These are phyloP conservation scores for Leucozona laternaria DNA, from an alignment of 2,888 invertebrate genomes.

Conservation along the genomic window DNA sequence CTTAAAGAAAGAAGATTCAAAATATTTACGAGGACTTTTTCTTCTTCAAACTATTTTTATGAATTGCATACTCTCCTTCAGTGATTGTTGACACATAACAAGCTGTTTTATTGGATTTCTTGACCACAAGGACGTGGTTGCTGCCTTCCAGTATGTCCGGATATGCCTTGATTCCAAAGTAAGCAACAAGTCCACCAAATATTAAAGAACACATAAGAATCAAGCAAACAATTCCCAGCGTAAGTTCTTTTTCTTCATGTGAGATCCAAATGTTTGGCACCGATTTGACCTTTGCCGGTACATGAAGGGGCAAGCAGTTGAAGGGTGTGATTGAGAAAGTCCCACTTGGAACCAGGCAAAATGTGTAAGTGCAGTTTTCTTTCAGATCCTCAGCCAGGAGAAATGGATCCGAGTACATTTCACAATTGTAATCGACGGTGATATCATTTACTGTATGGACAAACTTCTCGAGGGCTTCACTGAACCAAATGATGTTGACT, in stretches of 20 bases:
- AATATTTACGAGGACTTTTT: slow-evolving; percentile 56
- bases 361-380: slow-evolving; percentile 80
- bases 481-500: slow-evolving; percentile 81
- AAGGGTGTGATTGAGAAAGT: slow-evolving; percentile 79
- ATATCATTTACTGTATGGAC: slow-evolving; percentile 47
- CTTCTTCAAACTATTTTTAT: slow-evolving; percentile 53
- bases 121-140: slow-evolving; percentile 79
- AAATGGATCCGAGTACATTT: slow-evolving; percentile 77
- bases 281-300: slow-evolving; percentile 68
- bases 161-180: slow-evolving; percentile 79
- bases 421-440: slow-evolving; percentile 78
- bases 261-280: slow-evolving; percentile 77
- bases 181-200: slow-evolving; percentile 79
- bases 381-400: slow-evolving; percentile 77
- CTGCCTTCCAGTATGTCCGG: slow-evolving; percentile 81
- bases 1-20: background rate
- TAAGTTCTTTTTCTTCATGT: slow-evolving; percentile 78
- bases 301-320: slow-evolving; percentile 80
- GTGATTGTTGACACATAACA: slow-evolving; percentile 79
- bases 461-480: slow-evolving; percentile 74
- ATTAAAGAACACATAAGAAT: slow-evolving; percentile 78
- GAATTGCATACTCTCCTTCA: slow-evolving; percentile 76
- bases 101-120: slow-evolving; percentile 77
- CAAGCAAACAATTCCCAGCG: slow-evolving; percentile 79
- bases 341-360: slow-evolving; percentile 78